phyloP scores from a whole-genome alignment of 2,113 vertebrate genomes.

The Fukomys damarensis region DNA sequence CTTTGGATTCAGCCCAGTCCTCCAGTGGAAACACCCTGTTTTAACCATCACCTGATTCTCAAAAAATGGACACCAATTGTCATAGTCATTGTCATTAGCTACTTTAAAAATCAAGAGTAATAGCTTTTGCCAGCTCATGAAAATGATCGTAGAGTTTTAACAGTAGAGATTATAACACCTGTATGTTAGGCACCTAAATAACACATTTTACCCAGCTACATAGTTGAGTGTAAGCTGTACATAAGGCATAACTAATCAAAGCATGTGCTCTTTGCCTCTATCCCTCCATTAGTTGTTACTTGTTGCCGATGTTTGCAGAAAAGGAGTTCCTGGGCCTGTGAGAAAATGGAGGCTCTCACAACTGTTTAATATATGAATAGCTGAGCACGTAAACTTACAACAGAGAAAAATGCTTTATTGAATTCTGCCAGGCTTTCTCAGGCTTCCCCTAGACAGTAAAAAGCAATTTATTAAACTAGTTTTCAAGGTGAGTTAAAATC shows the following conservation, averaged over 20 bases:
- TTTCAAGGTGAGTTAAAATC: slow-evolving; percentile 60
- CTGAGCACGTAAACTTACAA: slow-evolving; percentile 25
- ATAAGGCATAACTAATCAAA: background rate
- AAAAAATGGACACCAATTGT: background rate
- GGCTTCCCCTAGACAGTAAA: slow-evolving; percentile 32
- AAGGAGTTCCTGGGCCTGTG: background rate
- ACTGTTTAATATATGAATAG: slow-evolving; percentile 36
- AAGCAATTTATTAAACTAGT: slow-evolving; percentile 57
- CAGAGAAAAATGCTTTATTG: slow-evolving; percentile 40
- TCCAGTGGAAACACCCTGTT: background rate
- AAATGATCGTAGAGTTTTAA: background rate
- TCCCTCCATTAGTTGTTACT: background rate
- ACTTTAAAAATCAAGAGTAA: background rate
- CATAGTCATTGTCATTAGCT: background rate
- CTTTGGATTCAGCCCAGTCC: background rate
- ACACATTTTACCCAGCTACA: background rate
- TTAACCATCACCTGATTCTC: background rate
- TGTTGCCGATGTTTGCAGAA: slow-evolving; percentile 15
- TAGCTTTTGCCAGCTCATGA: background rate
- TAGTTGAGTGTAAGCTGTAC: background rate
- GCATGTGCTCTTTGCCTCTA: background rate
- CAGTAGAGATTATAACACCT: background rate
- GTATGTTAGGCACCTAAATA: background rate
- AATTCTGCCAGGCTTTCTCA: background rate
- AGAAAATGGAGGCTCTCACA: slow-evolving; percentile 42